Evolutionary conservation across 2,113 vertebrate species (phyloP).

Genomic region (Capreolus pygargus): DNA sequence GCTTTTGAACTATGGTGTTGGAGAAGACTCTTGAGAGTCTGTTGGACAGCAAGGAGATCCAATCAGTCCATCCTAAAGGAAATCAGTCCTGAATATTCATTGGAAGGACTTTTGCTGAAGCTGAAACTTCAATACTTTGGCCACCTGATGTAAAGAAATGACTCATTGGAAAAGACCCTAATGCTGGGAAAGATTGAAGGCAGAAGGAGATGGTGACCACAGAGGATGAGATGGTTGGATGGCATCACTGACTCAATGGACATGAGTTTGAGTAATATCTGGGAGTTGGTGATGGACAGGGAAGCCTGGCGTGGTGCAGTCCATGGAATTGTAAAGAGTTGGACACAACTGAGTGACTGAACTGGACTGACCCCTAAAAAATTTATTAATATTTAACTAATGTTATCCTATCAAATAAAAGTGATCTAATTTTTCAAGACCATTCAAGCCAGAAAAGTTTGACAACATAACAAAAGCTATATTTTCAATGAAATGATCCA

Average conservation of each 20-base stretch:
- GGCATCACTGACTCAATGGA: background rate
- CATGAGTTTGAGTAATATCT: background rate
- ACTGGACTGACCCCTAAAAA: background rate
- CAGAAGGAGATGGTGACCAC: background rate
- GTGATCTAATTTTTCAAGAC: background rate
- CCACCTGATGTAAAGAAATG: background rate
- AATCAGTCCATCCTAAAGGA: background rate
- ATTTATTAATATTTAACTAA: background rate
- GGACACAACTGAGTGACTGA: background rate
- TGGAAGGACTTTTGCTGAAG: background rate
- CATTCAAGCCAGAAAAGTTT: background rate
- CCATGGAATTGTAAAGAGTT: background rate
- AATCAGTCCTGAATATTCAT: background rate
- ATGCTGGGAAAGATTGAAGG: background rate
- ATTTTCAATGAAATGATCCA: background rate
- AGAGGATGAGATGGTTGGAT: background rate
- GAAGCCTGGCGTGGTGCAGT: background rate
- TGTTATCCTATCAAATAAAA: background rate
- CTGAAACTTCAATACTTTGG: background rate
- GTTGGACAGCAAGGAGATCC: background rate
- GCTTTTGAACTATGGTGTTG: background rate
- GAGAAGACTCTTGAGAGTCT: background rate
- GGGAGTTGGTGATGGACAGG: background rate
- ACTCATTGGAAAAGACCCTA: background rate
- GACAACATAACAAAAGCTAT: background rate